Evolutionary conservation across 2,113 vertebrate species (phyloP).

Genomic region (Phodopus roborovskii): DNA sequence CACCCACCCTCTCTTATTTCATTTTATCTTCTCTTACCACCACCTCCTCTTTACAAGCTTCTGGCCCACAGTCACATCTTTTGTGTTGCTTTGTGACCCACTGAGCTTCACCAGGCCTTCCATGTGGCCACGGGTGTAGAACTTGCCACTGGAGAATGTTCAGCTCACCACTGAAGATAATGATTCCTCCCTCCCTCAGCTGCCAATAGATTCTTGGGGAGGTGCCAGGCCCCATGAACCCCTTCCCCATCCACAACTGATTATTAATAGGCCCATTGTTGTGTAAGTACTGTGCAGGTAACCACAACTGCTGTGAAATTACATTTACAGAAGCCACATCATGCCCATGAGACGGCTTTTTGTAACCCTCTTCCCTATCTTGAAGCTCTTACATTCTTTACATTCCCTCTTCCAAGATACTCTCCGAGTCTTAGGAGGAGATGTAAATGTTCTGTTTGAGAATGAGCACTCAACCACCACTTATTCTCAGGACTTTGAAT

Average conservation of each 20-base stretch:
- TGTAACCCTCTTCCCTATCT: not conserved
- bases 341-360: not conserved
- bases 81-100: not conserved
- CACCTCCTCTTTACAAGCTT: not conserved
- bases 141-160: not conserved
- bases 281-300: too few relatives aligned
- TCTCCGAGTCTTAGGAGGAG: not conserved
- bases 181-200: not conserved
- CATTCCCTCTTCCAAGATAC: not conserved
- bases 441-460: not conserved
- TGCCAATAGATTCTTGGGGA: not conserved
- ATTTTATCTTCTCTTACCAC: not conserved
- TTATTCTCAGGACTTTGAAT: not conserved
- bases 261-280: not conserved
- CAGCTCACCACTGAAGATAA: not conserved
- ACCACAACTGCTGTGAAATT: not conserved
- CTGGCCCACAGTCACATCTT: not conserved
- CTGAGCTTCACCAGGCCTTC: not conserved
- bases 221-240: too few relatives aligned
- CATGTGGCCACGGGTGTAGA: not conserved
- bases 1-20: not conserved
- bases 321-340: not conserved
- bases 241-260: not conserved
- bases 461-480: not conserved
- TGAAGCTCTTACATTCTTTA: too few relatives aligned